Base-by-base conservation (phyloP, 2,113 vertebrate genomes). In the Oenanthe melanoleuca region DNA sequence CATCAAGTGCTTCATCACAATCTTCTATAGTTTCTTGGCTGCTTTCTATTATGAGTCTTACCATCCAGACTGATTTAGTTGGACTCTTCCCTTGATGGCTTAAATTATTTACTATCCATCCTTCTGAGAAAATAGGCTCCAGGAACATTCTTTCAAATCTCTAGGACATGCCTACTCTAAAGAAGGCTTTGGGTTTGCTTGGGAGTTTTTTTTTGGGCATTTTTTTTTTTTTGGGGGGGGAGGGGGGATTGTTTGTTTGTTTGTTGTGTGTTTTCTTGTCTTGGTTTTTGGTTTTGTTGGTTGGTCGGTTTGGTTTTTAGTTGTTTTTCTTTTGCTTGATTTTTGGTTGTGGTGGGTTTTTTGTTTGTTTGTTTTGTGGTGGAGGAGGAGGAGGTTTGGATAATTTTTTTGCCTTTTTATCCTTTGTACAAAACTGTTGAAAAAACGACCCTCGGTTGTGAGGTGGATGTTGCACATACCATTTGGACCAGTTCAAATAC, bases 21-120 rank as follows among this genome's bases (percentile, higher is more conserved):
- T 84, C 50, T 91, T 96, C 78, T 94, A 18, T 83, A 50, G 55
- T 85, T 89, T 93, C 66, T 91, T 93, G 89, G 57, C 93, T 86
- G 40, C 80, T 91, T 66, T 55, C 31, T 94, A 67, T 73, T 73
- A 72, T 2, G 23, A 73, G 31, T 66, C 37, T 91, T 91, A 93
- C 81, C 50, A 94, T 89, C 69, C 89, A 91, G 92, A 64, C 75
- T 88, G 67, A 92, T 80, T 77, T 92, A 91, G 59, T 89, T 96
- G 93, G 73, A 89, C 34, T 75, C 72, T 91, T 91, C 72, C 19
- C 61, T 92, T 88, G 80, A 86, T 79, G 64, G 53, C 49, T 87
- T 90, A 59, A 71, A 89, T 89, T 70, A 86, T 93, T 95, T 95
- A 95, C 82, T 89, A n/a, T 63, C 60, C 57, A 77, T 79, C 37